Base-by-base conservation (phyloP, 2,113 vertebrate genomes). In the Sturnira hondurensis region DNA sequence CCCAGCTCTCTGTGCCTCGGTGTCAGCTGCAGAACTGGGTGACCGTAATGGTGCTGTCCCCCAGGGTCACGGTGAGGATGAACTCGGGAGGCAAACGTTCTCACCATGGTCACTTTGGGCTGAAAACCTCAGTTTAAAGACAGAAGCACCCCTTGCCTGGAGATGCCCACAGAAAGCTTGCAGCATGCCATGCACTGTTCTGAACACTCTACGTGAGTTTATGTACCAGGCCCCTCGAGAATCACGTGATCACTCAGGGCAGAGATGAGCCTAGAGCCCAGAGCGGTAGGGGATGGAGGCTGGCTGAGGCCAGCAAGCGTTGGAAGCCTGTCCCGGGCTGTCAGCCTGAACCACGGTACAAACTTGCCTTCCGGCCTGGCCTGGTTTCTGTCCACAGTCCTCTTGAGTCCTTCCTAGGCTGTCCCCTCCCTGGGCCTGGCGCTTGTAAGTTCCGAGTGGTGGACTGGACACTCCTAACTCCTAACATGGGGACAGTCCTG, bases 311-410 rank as follows among this genome's bases (percentile, higher is more conserved):
- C 56, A n/a, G 88, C 36, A 54, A 38, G 33, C n/a, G 15, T 0
- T 3, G 17, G 41, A 58, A 36, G 41, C 12, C 36, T 1, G 83
- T 22, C 14, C 58, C 58, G 41, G 26, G 50, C 43, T 12, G 13
- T 4, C 41, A 9, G 0, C 33, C 47, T 0, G 9, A 50, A 38
- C 50, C 26, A 13, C 6, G 2, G 56, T 4, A 4, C 12, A 5
- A 26, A 7, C 3, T 19, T 9, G 19, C 43, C 4, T 24, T 20
- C 7, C 0, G 11, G 47, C 7, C 54, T 56, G 54, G 43, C 7
- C 54, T 56, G 54, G 43, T 4, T 43, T 61, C 31, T 47, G n/a
- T 33, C 54, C 71, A 43, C 22, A 14, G 17, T 26, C 52, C 19
- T 20, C 38, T 41, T 1, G 0, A 24, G 33, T 17, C 22, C 28